These are phyloP conservation scores for Liposcelis brunnea DNA, from an alignment of 2,888 invertebrate genomes.

Conservation along the genomic window DNA sequence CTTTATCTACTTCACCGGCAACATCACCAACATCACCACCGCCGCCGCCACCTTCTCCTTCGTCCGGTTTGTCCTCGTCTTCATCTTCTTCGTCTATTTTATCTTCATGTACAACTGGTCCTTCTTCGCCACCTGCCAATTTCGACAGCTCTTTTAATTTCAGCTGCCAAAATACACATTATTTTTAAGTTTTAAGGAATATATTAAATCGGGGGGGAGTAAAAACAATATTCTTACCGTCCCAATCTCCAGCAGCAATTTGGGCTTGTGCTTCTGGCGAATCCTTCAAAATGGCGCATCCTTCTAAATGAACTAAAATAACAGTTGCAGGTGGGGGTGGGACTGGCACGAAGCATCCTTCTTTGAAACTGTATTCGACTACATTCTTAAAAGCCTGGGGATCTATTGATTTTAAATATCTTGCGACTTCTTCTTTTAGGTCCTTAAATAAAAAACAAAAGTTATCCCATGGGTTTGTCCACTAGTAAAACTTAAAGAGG, in stretches of 20 bases:
- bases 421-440: slow-evolving; percentile 62
- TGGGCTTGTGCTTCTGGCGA: slow-evolving; percentile 56
- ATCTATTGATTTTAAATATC: slow-evolving; percentile 56
- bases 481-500: too few relatives aligned
- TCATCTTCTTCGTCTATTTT: too few relatives aligned
- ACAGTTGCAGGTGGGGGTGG: slow-evolving; percentile 44
- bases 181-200: too few relatives aligned
- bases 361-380: slow-evolving; percentile 67
- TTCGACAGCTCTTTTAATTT: too few relatives aligned
- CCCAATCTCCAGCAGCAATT: slow-evolving; percentile 28
- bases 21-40: too few relatives aligned
- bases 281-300: slow-evolving; percentile 54
- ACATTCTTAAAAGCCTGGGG: slow-evolving; percentile 58
- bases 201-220: too few relatives aligned
- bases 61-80: too few relatives aligned
- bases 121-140: too few relatives aligned
- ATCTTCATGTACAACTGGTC: too few relatives aligned
- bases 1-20: slow-evolving; percentile 16
- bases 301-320: slow-evolving; percentile 41
- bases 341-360: slow-evolving; percentile 38
- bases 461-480: too few relatives aligned
- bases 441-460: slow-evolving; percentile 35
- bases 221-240: background rate
- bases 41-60: too few relatives aligned
- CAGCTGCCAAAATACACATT: too few relatives aligned